Conservation (phyloP, 2,113 vertebrate genomes). For the Benitochromis conjunctus region DNA sequence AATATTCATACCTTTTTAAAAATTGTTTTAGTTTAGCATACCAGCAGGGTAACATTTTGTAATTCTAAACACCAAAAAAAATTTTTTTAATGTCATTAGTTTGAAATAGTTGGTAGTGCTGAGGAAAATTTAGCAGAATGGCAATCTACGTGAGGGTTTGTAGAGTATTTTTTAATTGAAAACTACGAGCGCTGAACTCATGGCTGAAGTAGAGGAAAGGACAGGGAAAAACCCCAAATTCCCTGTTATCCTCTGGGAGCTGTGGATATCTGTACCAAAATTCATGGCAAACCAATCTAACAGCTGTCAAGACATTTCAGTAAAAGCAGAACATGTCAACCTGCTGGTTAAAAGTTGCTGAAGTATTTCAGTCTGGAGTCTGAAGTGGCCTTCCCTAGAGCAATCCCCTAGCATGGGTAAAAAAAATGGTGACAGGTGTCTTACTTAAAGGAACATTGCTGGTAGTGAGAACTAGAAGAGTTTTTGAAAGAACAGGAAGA, state of each 20-base stretch:
- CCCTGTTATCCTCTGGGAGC: background rate
- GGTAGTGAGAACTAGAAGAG: background rate
- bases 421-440: background rate
- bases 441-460: background rate
- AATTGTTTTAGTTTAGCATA: background rate
- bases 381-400: background rate
- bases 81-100: background rate
- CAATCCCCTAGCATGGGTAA: background rate
- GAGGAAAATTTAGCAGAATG: background rate
- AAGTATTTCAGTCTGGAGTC: background rate
- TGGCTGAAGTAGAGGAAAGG: background rate
- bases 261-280: background rate
- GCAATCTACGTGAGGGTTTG: background rate
- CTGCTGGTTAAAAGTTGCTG: background rate
- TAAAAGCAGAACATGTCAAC: background rate
- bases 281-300: background rate
- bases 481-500: conserved; percentile 67
- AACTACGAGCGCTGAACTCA: background rate
- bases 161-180: background rate
- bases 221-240: background rate
- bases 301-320: background rate
- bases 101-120: background rate
- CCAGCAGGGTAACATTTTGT: background rate
- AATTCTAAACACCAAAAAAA: background rate
- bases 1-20: background rate